Conservation (phyloP, 2,797 vertebrate species). For the Onychomys torridus region DNA sequence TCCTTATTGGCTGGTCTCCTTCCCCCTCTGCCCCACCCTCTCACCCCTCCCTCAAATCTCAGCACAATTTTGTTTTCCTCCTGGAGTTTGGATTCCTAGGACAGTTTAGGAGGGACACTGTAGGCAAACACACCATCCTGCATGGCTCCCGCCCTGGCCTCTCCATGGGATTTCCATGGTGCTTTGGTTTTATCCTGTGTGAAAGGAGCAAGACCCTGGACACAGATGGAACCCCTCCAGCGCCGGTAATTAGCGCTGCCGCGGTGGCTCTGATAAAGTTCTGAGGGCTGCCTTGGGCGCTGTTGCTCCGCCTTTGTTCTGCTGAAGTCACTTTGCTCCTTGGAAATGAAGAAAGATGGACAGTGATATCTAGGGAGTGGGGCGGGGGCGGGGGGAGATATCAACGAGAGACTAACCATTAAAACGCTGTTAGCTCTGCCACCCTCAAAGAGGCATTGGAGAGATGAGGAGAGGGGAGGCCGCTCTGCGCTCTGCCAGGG, state of each 20-base stretch:
- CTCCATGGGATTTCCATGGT: conserved; percentile 61
- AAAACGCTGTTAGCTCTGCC: background rate
- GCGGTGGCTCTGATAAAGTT: conserved; percentile 85
- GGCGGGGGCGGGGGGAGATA: background rate
- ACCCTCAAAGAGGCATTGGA: background rate
- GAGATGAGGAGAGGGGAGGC: background rate
- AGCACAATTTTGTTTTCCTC: background rate
- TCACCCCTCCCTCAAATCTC: background rate
- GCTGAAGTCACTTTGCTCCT: conserved; percentile 82
- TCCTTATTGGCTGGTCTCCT: background rate
- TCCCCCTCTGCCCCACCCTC: too few relatives aligned
- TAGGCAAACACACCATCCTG: background rate
- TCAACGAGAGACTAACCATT: conserved; percentile 41
- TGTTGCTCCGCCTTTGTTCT: conserved; percentile 84
- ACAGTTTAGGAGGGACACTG: fast-evolving
- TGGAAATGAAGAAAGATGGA: conserved; percentile 8
- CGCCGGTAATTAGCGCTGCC: conserved; percentile 85
- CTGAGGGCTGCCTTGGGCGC: conserved; percentile 85
- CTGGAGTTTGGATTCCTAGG: background rate
- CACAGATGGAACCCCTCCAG: conserved; percentile 83
- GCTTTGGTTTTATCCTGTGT: conserved; percentile 78
- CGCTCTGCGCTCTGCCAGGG: background rate
- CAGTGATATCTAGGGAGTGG: background rate
- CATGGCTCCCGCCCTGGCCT: background rate
- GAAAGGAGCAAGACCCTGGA: conserved; percentile 80